Evolutionary conservation across 2,888 invertebrate species (phyloP), one percentile per base, ranked within the genome.

Genomic region (Coelopa pilipes): DNA sequence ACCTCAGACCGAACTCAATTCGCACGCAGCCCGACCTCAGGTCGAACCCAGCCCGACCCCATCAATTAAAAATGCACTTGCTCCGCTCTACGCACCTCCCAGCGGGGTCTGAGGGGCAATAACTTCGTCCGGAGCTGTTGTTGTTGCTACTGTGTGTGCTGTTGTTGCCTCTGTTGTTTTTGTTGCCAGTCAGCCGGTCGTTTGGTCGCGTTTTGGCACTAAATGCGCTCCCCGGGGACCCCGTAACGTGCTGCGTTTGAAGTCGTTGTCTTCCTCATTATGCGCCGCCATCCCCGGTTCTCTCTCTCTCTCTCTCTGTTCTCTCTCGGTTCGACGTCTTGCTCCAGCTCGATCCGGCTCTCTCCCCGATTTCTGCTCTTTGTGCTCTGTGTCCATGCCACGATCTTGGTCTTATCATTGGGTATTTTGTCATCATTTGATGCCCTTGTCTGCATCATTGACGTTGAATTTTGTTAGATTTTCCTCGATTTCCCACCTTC

Each of bases 51-150:
- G 82, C 82, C 77, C 80, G 79, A 80, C 80, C 76, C 83, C 81
- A 85, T 83, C 82, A 81, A 84, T 84, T 85, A 83, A 82, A 83
- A 83, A 82, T 83, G 81, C 34, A 34, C 34, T 63, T 63, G 19
- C 5, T 19, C 53, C 34, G 19, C 5, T 19, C 53, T 67, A 50
- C 67, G 53, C 67, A 53, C 50, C 17, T 63, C n/a, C 45, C 63
- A 63, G n/a, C 21, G 45, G 17, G 34, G 45, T 45, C 17, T 15
- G 49, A 60, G 53, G 50, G 49, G 63, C n/a, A 65, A 71, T 17
- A 19, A 47, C n/a, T 17, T 47, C 80, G 82, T 81, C 77, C n/a
- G 60, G 24, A 79, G 68, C 80, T 79, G 78, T 82, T 78, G 82
- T 80, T 79, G 81, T 79, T 65, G 73, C 65, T 47, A 66, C 50